Base-by-base conservation (phyloP, 1,140 invertebrate genomes). In the Drosophila hydei region DNA sequence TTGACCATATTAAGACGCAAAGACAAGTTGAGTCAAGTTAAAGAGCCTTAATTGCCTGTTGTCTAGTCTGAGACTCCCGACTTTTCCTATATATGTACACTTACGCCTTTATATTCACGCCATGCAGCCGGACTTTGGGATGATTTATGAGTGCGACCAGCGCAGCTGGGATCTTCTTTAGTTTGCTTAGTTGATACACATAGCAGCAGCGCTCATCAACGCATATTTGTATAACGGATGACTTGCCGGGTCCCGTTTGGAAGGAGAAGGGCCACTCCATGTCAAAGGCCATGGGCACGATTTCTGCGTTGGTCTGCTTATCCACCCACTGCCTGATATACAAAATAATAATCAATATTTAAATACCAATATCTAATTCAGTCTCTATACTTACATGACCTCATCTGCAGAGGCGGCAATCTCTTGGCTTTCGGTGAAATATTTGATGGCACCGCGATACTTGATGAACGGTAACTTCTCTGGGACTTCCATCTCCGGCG, bases 81-180 rank as follows among this genome's bases (percentile, higher is more conserved):
- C 1, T 33, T 33, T 0, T 19, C 8, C 5, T 42, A 12, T 1
- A 7, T 11, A 18, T 0, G 0, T 9, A 6, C 1, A 72, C 56
- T 91, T 87, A 95, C 94, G 94, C 94, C 90, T 94, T 94, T 42
- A 95, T 93, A 83, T 94, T 94, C 14, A 94, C 93, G 36, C 94
- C 94, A 79, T 94, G 93, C 21, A 95, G 79, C 51, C 92, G 92
- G 5, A 94, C 92, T 88, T 93, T 94, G 8, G 93, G 90, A 92
- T 95, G 94, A 40, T 91, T 92, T 8, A 95, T 87, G 11, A 95
- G 84, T 9, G 92, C 72, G 21, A 92, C 79, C 61, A 95, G 91
- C 51, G 92, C 91, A 61, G 92, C 92, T 4, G 94, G 94, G 14
- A 95, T 75, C 69, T 92, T 93, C 72, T 92, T 92, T 0, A 94